Conservation (phyloP, 2,797 vertebrate species). For the Salmo trutta region DNA sequence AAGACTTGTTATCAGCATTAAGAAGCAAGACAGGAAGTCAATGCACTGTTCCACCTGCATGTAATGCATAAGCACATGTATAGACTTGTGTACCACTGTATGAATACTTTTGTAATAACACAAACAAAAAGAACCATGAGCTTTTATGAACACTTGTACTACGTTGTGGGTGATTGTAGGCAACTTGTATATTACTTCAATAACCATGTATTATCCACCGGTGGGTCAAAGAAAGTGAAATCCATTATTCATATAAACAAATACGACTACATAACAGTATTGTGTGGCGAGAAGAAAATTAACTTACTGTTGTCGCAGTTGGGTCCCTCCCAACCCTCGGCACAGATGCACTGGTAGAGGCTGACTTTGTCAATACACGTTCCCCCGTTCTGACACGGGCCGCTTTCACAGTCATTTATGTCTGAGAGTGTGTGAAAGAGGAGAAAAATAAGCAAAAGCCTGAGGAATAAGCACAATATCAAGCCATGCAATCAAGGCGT, state of each 20-base stretch:
- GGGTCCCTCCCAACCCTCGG: constrained; percentile 92
- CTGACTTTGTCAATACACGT: constrained; percentile 97
- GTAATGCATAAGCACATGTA: not conserved
- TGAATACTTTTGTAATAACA: no score
- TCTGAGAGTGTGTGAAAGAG: constrained; percentile 67
- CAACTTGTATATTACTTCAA: not conserved
- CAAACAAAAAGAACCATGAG: not conserved
- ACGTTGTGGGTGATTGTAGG: not conserved
- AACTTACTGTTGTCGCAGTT: constrained; percentile 93
- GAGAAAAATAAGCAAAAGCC: not conserved
- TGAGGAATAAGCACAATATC: not conserved
- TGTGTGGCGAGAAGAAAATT: not conserved
- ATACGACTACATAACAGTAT: not conserved
- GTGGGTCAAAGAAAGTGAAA: not conserved
- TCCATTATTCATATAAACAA: not conserved
- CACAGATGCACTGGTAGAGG: constrained; percentile 95
- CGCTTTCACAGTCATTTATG: constrained; percentile 97
- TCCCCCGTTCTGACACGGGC: constrained; percentile 90
- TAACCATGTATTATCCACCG: not conserved
- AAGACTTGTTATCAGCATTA: not conserved
- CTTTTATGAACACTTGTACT: not conserved
- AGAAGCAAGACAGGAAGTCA: not conserved
- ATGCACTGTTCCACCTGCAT: not conserved
- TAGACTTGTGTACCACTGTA: not conserved
- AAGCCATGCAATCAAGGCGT: not conserved